Base-by-base conservation (phyloP, 2,797 vertebrate genomes). In the Pseudochaenichthys georgianus region DNA sequence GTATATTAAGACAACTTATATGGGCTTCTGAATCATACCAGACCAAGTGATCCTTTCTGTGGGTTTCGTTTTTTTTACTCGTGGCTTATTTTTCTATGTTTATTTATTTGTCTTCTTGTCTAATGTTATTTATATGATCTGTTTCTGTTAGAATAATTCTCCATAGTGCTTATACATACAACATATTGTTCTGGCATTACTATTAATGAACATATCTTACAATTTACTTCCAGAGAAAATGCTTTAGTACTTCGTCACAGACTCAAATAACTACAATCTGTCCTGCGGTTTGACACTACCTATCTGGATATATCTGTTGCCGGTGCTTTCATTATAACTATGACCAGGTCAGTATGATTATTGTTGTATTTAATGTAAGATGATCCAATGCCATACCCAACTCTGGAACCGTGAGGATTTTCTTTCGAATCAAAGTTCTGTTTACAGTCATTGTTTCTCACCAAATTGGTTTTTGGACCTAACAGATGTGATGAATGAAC, bases 51-150 rank as follows among this genome's bases (percentile, higher is more conserved):
- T 88, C 57, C 61, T 78, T 83, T 82, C 93, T 94, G 94, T 84
- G 81, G 80, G 42, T 78, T 48, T 85, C 28, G 77, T 64, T 15
- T 76, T 64, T 78, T 84, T 64, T 57, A 85, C 48, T 78, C 23
- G 80, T 87, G 69, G 57, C 53, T 92, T 90, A 78, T 88, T 94
- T 89, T 79, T 87, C 84, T 94, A 89, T 91, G 84, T 94, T 93
- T 91, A 78, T 92, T 94, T 94, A 91, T 93, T 94, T 75, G 64
- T 96, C 82, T 94, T 94, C 93, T 95, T 93, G 92, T 95, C 95
- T 82, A 93, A 82, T 94, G 87, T 93, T 86, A 78, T 89, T 88
- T 93, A 88, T 94, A 91, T 59, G 59, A 94, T 93, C 82, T 92
- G 91, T 89, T 92, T 93, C 88, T 95, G 88, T 93, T 93, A 90